Evolutionary conservation across 92 coral and sea anemone species (phyloP), one percentile per base, ranked within the genome.

Genomic region (Epizoanthus ramosus): DNA sequence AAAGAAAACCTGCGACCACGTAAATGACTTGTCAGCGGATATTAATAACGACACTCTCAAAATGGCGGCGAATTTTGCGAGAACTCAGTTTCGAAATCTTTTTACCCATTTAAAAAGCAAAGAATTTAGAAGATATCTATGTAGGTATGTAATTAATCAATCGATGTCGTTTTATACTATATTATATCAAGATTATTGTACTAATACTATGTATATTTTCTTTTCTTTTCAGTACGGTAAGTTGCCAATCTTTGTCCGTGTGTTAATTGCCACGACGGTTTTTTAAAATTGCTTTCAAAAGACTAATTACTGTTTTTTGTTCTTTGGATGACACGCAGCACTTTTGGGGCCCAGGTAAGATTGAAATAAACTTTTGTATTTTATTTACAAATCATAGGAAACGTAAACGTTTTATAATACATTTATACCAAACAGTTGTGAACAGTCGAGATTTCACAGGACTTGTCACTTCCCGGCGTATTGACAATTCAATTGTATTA

Each of bases 311-410:
- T 45, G 12, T 57, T 47, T 85, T 70, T 76, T 52, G 54, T 79
- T 82, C 74, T 33, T 63, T 86, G 91, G 70, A 80, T 15, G 18
- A 76, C n/a, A 57, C 67, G 7, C 79, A 96, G 99, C 99, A 96
- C 85, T 96, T 96, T 87, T 96, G 99, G 99, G 99, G 99, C 43
- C 98, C 98, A 88, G 98, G 98, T 95, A 72, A 85, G 90, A 35
- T 18, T 50, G 3, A 28, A 76, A 7, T 63, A n/a, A 6, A 63
- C 64, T 61, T 3, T 61, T 52, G 52, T 73, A 71, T 60, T 61
- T 56, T 72, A 24, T 23, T 43, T 15, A 5, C 16, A 7, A 1
- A 0, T 17, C 31, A 69, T 45, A 52, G 39, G 22, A 24, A 50
- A 16, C 58, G 3, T n/a, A 5, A 73, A 28, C 31, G 31, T 28